phyloP scores from a whole-genome alignment of 2,797 vertebrate species.

The Huso huso region DNA sequence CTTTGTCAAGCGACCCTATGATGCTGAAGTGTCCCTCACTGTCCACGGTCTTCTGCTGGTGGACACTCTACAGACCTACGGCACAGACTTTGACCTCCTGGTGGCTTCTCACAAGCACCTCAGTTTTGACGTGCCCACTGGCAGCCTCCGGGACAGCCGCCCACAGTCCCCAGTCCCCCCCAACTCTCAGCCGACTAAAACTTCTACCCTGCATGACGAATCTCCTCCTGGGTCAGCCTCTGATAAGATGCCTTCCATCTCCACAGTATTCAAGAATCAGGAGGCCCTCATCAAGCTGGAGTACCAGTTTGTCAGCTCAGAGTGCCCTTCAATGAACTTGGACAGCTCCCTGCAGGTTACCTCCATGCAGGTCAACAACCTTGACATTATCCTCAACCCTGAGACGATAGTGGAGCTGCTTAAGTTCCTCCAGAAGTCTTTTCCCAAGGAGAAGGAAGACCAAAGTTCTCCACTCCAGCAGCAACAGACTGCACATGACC shows the following conservation, averaged over 20 bases:
- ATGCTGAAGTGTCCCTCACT: slow-evolving; percentile 84
- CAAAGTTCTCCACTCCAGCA: slow-evolving; percentile 38
- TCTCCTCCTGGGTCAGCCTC: slow-evolving; percentile 26
- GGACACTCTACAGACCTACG: slow-evolving; percentile 91
- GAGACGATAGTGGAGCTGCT: slow-evolving; percentile 95
- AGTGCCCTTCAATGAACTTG: slow-evolving; percentile 91
- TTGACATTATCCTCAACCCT: slow-evolving; percentile 95
- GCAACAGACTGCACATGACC: slow-evolving; percentile 43
- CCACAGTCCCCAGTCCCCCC: slow-evolving; percentile 69
- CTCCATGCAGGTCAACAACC: slow-evolving; percentile 85
- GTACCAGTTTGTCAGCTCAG: slow-evolving; percentile 94
- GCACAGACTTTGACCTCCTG: slow-evolving; percentile 91
- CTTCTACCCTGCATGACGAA: slow-evolving; percentile 38
- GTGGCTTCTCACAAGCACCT: slow-evolving; percentile 95
- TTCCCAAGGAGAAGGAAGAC: slow-evolving; percentile 81
- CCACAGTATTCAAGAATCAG: slow-evolving; percentile 60
- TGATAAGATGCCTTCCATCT: slow-evolving; percentile 42
- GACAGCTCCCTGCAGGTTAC: slow-evolving; percentile 90
- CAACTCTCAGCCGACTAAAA: slow-evolving; percentile 36
- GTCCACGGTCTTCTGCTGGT: slow-evolving; percentile 91
- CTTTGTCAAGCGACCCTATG: slow-evolving; percentile 93
- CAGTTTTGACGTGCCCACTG: slow-evolving; percentile 89
- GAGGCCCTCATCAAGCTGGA: slow-evolving; percentile 90
- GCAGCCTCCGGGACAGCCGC: slow-evolving; percentile 82
- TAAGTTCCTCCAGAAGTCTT: slow-evolving; percentile 91